Evolutionary conservation across 2,888 invertebrate genomes (phyloP).

Genomic region (Rotaria socialis): DNA sequence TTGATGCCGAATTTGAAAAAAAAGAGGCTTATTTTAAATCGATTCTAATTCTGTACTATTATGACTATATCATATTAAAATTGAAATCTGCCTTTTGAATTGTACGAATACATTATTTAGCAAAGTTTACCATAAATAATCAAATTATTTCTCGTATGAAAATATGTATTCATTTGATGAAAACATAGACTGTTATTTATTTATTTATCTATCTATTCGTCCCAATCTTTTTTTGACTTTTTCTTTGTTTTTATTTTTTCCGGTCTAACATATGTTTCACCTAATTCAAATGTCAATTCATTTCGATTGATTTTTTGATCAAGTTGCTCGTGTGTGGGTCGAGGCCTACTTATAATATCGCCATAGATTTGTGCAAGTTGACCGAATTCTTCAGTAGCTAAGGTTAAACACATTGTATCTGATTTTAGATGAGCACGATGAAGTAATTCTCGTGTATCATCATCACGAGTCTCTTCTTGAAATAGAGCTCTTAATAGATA

Average conservation of each 20-base stretch:
- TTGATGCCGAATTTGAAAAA: too few relatives aligned
- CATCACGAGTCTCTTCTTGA: neutral
- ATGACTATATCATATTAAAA: too few relatives aligned
- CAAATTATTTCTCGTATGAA: too few relatives aligned
- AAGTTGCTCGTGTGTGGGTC: neutral
- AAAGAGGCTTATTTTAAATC: too few relatives aligned
- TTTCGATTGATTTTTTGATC: neutral
- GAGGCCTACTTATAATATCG: neutral
- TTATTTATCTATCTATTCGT: neutral
- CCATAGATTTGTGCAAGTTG: neutral
- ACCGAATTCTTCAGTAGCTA: constrained; percentile 22
- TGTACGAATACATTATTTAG: too few relatives aligned
- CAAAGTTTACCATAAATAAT: too few relatives aligned
- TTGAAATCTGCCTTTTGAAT: too few relatives aligned
- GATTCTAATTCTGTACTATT: too few relatives aligned
- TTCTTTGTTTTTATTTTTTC: neutral
- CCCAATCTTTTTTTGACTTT: constrained; percentile 7
- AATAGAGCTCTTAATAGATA: neutral
- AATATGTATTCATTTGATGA: too few relatives aligned
- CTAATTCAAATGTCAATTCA: constrained; percentile 35
- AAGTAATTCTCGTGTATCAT: constrained; percentile 66
- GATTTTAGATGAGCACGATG: constrained; percentile 67
- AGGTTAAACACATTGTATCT: constrained; percentile 68
- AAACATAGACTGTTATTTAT: too few relatives aligned
- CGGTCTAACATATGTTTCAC: constrained; percentile 22